phyloP scores from a whole-genome alignment of 2,888 invertebrate genomes.

The Harmothoe impar region DNA sequence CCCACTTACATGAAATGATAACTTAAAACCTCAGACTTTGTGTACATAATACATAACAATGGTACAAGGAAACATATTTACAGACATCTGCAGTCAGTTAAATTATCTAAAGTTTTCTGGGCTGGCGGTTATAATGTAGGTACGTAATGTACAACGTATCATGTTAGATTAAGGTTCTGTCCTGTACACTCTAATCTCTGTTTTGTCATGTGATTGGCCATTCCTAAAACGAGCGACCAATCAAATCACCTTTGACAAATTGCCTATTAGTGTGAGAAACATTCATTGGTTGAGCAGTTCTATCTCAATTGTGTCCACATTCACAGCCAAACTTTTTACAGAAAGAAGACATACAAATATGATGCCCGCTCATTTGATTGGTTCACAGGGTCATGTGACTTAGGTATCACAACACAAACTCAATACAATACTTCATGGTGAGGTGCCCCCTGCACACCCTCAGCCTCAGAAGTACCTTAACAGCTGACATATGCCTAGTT shows the following conservation, averaged over 20 bases:
- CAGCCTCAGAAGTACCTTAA: neutral
- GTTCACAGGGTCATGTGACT: constrained; percentile 49
- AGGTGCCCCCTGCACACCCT: neutral
- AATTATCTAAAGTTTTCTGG: constrained; percentile 25
- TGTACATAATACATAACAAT: constrained; percentile 61
- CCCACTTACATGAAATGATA: constrained; percentile 53
- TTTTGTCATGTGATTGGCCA: constrained; percentile 43
- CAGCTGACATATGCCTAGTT: constrained; percentile 57
- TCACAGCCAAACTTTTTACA: constrained; percentile 57
- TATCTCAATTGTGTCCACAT: constrained; percentile 54
- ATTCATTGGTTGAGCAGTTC: constrained; percentile 57
- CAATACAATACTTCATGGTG: constrained; percentile 29
- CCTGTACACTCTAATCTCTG: constrained; percentile 55
- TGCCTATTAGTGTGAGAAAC: constrained; percentile 54
- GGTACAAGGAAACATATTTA: constrained; percentile 58
- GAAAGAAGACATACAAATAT: constrained; percentile 54
- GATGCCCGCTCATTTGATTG: constrained; percentile 57
- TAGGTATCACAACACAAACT: constrained; percentile 55
- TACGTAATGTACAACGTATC: constrained; percentile 52
- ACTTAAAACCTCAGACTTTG: neutral
- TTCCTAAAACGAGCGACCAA: constrained; percentile 41
- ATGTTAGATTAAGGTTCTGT: constrained; percentile 44
- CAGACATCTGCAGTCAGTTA: constrained; percentile 53
- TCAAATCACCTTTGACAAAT: constrained; percentile 57
- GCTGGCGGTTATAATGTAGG: neutral